Evolutionary conservation across 2,113 vertebrate species (phyloP).

Genomic region (Tapirus terrestris): DNA sequence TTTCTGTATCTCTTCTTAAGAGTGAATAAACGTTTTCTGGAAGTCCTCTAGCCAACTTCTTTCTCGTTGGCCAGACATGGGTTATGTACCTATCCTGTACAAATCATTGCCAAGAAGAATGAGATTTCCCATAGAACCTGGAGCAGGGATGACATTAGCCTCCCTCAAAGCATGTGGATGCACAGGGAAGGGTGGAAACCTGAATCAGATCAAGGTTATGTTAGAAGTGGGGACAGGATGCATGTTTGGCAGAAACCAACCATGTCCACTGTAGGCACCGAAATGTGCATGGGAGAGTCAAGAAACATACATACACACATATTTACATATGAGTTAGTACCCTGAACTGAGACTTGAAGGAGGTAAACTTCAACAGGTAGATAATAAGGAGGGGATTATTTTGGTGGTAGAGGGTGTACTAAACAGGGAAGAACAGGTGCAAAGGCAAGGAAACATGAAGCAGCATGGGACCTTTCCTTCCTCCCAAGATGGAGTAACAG

Average conservation of each 20-base stretch:
- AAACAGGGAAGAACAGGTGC: neutral
- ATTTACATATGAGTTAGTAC: neutral
- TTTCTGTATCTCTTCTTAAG: neutral
- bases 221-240: neutral
- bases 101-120: neutral
- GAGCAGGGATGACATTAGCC: neutral
- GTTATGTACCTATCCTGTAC: neutral
- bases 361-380: neutral
- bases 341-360: neutral
- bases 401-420: neutral
- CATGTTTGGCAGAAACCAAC: neutral
- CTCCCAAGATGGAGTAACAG: neutral
- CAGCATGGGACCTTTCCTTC: neutral
- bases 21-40: neutral
- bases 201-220: neutral
- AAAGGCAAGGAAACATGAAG: neutral
- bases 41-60: neutral
- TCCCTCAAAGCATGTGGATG: neutral
- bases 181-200: neutral
- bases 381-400: neutral
- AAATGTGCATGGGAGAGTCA: neutral
- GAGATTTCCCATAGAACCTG: neutral
- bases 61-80: neutral
- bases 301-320: too few species aligned
- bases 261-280: neutral